Evolutionary conservation across 2,113 vertebrate species (phyloP).

Genomic region (Probosciger aterrimus): DNA sequence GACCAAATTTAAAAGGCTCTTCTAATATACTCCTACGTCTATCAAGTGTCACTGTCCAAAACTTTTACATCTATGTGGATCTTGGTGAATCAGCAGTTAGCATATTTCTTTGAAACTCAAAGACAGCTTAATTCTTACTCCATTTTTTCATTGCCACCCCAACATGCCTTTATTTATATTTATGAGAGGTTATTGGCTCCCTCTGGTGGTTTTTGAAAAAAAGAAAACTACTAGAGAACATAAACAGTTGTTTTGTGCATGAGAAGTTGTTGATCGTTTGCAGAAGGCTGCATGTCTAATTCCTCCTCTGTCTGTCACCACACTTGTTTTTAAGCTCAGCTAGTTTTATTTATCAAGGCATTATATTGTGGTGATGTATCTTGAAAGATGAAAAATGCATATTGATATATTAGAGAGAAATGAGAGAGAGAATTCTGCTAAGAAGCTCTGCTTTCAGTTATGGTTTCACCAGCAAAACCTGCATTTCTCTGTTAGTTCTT

Average conservation of each 20-base stretch:
- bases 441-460: not conserved
- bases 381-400: not conserved
- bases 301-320: not conserved
- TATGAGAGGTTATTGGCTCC: conserved; percentile 3
- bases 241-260: not conserved
- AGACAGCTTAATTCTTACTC: not conserved
- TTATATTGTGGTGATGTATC: not conserved
- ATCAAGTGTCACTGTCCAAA: not conserved
- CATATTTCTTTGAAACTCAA: not conserved
- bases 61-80: not conserved
- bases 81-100: not conserved
- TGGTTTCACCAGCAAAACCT: not conserved
- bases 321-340: not conserved
- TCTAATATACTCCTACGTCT: not conserved
- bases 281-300: not conserved
- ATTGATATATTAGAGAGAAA: not conserved
- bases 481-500: not conserved
- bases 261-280: not conserved
- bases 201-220: conserved; percentile 45
- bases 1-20: not conserved
- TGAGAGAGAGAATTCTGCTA: not conserved
- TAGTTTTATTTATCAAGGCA: not conserved
- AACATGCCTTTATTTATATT: not conserved
- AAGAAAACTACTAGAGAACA: not conserved
- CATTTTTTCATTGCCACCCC: not conserved